Conservation (phyloP, 2,797 vertebrate species). For the Acestrorhynchus altus region DNA sequence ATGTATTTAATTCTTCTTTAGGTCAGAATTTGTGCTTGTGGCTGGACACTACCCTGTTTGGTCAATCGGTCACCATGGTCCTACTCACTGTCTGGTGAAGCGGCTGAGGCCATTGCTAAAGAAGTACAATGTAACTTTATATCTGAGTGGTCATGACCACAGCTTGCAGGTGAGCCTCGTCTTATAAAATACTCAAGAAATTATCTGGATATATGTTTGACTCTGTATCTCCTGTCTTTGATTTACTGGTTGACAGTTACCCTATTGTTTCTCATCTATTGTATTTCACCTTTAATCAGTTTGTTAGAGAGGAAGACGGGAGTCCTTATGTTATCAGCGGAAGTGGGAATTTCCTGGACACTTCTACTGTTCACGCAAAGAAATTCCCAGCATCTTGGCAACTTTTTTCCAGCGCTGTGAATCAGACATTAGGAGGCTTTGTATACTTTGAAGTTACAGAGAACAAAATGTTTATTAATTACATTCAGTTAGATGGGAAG, state of each 20-base stretch:
- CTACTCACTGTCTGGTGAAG: slow-evolving; percentile 69
- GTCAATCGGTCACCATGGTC: slow-evolving; percentile 77
- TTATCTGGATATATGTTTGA: neutral
- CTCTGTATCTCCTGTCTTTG: neutral
- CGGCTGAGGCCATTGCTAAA: slow-evolving; percentile 72
- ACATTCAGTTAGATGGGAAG: slow-evolving; percentile 70
- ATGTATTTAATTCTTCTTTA: slow-evolving; percentile 34
- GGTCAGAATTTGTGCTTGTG: slow-evolving; percentile 73
- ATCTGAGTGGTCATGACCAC: slow-evolving; percentile 75
- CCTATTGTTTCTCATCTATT: no score
- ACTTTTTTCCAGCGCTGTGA: slow-evolving; percentile 70
- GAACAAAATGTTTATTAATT: slow-evolving; percentile 65
- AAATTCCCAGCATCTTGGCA: slow-evolving; percentile 69
- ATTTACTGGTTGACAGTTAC: neutral
- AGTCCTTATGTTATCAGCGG: slow-evolving; percentile 71
- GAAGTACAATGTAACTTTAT: slow-evolving; percentile 68
- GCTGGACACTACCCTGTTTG: slow-evolving; percentile 77
- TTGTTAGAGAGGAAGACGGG: slow-evolving; percentile 72
- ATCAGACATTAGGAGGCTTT: slow-evolving; percentile 66
- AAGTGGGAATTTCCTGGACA: slow-evolving; percentile 62
- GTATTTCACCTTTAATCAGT: slow-evolving; percentile 60
- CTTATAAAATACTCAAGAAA: neutral
- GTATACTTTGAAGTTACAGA: slow-evolving; percentile 67
- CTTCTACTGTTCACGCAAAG: slow-evolving; percentile 48
- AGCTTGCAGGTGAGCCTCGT: slow-evolving; percentile 69